These are phyloP conservation scores for Mormyrus iriodes DNA, from an alignment of 2,113 vertebrate genomes.

Conservation along the genomic window DNA sequence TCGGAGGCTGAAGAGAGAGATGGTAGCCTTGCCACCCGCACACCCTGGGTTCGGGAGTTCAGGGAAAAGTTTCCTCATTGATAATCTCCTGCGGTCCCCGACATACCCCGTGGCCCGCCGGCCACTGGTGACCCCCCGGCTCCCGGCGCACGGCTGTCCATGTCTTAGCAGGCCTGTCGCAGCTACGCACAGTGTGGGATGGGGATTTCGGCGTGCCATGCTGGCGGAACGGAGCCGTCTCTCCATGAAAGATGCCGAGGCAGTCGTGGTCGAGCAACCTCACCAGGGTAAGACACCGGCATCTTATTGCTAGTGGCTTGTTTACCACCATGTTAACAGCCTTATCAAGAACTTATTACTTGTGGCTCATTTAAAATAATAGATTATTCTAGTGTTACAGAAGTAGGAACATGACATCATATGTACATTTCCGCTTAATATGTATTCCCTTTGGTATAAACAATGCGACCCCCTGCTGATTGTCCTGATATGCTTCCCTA, in stretches of 20 bases:
- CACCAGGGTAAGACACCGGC: slow-evolving; percentile 48
- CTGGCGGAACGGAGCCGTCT: slow-evolving; percentile 38
- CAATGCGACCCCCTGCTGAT: background rate
- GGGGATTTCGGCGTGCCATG: slow-evolving; percentile 57
- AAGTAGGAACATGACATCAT: background rate
- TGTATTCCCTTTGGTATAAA: background rate
- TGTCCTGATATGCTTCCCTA: background rate
- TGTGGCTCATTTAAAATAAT: background rate
- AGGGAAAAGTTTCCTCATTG: slow-evolving; percentile 89
- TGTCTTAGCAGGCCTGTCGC: slow-evolving; percentile 45
- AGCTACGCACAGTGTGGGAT: slow-evolving; percentile 51
- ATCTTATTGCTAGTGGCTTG: background rate
- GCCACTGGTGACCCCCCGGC: slow-evolving; percentile 46
- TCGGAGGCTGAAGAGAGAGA: slow-evolving; percentile 56
- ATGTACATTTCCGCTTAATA: background rate
- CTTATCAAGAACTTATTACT: background rate
- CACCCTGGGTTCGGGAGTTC: slow-evolving; percentile 71
- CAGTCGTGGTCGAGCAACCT: slow-evolving; percentile 29
- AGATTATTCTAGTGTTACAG: background rate
- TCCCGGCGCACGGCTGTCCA: slow-evolving; percentile 56
- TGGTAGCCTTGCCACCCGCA: slow-evolving; percentile 60
- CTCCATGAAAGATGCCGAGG: slow-evolving; percentile 40
- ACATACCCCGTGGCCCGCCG: slow-evolving; percentile 47
- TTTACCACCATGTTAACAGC: background rate
- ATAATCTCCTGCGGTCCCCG: slow-evolving; percentile 76